phyloP scores from a whole-genome alignment of 2,113 vertebrate genomes.

The Grammomys surdaster region DNA sequence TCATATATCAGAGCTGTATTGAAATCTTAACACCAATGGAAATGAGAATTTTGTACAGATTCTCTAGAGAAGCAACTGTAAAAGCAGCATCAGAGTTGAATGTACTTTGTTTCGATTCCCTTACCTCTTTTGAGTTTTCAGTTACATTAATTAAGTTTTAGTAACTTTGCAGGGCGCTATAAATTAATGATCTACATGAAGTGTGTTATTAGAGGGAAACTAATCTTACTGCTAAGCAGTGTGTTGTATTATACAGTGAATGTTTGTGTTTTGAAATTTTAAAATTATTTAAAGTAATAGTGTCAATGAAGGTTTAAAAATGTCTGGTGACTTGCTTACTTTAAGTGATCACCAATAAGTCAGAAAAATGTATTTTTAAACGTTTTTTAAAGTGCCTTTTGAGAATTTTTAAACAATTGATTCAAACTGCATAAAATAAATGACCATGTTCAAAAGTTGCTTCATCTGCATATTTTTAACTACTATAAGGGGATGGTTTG shows the following conservation, averaged over 20 bases:
- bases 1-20: slow-evolving; percentile 61
- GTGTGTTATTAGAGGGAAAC: slow-evolving; percentile 74
- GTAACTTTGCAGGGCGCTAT: slow-evolving; percentile 61
- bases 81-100: slow-evolving; percentile 45
- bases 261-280: slow-evolving; percentile 74
- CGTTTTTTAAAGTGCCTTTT: slow-evolving; percentile 82
- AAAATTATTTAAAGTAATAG: slow-evolving; percentile 73
- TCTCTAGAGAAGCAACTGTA: slow-evolving; percentile 51
- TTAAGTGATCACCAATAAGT: slow-evolving; percentile 82
- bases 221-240: slow-evolving; percentile 84
- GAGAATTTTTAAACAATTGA: slow-evolving; percentile 78
- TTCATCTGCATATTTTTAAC: slow-evolving; percentile 76
- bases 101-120: slow-evolving; percentile 19
- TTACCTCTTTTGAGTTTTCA: slow-evolving; percentile 48
- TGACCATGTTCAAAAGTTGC: slow-evolving; percentile 78
- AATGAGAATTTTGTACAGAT: slow-evolving; percentile 40
- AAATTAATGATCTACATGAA: slow-evolving; percentile 60
- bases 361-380: slow-evolving; percentile 82
- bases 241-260: slow-evolving; percentile 75
- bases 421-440: slow-evolving; percentile 81
- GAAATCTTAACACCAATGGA: slow-evolving; percentile 52
- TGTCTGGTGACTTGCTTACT: slow-evolving; percentile 83
- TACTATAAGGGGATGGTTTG: neutral
- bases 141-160: slow-evolving; percentile 54
- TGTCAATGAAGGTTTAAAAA: slow-evolving; percentile 76